phyloP scores from a whole-genome alignment of 2,797 vertebrate genomes.

The Darevskia mixta region DNA sequence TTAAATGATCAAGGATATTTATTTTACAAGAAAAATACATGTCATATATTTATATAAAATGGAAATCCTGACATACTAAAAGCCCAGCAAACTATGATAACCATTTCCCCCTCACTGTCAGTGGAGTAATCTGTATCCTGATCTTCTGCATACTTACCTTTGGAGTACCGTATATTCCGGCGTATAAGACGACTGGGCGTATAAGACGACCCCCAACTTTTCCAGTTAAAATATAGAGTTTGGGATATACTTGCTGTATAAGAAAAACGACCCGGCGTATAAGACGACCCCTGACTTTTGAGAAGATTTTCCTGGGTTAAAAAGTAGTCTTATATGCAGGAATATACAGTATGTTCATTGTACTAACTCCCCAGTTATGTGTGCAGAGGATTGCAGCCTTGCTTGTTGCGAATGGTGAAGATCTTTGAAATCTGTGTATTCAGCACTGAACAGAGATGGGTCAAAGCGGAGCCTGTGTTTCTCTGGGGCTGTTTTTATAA shows the following conservation, averaged over 20 bases:
- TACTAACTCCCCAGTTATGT: too few relatives aligned
- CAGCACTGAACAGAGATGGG: neutral
- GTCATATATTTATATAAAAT: neutral
- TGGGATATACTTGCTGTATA: too few relatives aligned
- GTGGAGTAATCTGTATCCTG: neutral
- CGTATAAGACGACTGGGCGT: too few relatives aligned
- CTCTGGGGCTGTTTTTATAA: conserved; percentile 11
- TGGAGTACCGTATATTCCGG: too few relatives aligned
- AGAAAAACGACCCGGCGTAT: too few relatives aligned
- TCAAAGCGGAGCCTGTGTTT: neutral
- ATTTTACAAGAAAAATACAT: conserved; percentile 29
- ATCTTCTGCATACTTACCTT: neutral
- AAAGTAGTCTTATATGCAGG: too few relatives aligned
- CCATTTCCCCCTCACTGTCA: neutral
- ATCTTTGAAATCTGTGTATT: neutral
- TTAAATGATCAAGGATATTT: conserved; percentile 32
- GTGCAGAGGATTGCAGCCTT: neutral
- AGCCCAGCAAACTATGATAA: conserved; percentile 44
- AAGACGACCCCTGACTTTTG: too few relatives aligned
- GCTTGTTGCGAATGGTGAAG: neutral
- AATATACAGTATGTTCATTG: neutral
- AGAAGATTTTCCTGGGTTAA: too few relatives aligned
- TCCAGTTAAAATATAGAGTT: too few relatives aligned
- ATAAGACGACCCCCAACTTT: too few relatives aligned
- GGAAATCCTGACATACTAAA: neutral